Evolutionary conservation across 2,113 vertebrate species (phyloP).

Genomic region (Charina bottae): DNA sequence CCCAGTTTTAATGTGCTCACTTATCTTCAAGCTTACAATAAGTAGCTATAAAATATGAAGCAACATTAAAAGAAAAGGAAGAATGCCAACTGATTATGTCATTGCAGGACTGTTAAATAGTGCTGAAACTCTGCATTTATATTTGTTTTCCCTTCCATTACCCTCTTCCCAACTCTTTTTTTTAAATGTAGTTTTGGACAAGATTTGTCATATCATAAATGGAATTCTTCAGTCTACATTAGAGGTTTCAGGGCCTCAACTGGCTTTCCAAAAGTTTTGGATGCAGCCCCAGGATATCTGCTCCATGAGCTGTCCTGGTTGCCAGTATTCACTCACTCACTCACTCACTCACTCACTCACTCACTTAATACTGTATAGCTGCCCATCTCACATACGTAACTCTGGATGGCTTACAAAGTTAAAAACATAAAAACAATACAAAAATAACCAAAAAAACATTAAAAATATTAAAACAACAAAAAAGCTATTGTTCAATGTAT

Average conservation of each 20-base stretch:
- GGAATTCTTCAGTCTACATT: background rate
- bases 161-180: background rate
- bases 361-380: background rate
- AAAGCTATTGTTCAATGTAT: background rate
- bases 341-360: background rate
- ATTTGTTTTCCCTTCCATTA: background rate
- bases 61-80: slow-evolving; percentile 19
- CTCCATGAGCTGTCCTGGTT: background rate
- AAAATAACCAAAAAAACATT: background rate
- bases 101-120: slow-evolving; percentile 22
- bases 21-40: slow-evolving; percentile 26
- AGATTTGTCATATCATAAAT: slow-evolving; percentile 19
- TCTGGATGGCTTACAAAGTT: background rate
- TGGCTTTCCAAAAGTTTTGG: background rate
- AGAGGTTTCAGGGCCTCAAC: background rate
- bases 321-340: background rate
- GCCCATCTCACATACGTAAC: background rate
- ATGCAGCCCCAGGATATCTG: background rate
- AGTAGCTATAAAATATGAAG: slow-evolving; percentile 3
- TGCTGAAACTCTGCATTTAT: background rate
- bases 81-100: slow-evolving; percentile 9
- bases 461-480: background rate
- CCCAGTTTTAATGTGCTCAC: background rate
- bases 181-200: background rate
- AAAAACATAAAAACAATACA: background rate